A percentile compares a stretch with the other conserved stretches of the same genome.
phyloP scores from a whole-genome alignment of 2,797 vertebrate species.

The Rhincodon typus region DNA sequence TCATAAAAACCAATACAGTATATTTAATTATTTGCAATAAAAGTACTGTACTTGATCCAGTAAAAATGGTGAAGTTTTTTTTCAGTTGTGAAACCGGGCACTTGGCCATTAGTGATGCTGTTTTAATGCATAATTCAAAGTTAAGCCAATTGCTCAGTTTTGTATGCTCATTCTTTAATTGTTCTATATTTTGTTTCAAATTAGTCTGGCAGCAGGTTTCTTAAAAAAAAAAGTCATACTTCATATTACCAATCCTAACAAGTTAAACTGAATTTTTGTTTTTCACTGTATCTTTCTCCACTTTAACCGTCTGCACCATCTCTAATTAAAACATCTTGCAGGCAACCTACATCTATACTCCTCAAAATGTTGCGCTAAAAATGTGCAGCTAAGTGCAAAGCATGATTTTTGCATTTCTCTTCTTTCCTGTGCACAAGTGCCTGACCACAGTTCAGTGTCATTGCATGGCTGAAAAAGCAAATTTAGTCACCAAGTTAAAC shows the following conservation, averaged over 20 bases:
- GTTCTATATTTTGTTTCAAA: not conserved
- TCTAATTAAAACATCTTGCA: not conserved
- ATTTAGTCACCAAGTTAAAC: not conserved
- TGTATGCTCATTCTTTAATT: not conserved
- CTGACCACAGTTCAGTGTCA: not conserved
- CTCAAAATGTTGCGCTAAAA: not conserved
- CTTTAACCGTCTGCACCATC: not conserved
- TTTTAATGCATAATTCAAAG: not conserved
- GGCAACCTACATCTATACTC: not conserved
- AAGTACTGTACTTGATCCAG: not conserved
- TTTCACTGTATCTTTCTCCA: not conserved
- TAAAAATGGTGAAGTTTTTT: not conserved
- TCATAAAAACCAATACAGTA: not conserved
- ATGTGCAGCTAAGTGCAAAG: not conserved
- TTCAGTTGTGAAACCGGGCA: not conserved
- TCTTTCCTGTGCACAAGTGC: not conserved
- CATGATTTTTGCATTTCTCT: not conserved
- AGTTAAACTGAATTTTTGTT: not conserved
- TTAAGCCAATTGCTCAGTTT: not conserved
- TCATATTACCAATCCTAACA: not conserved
- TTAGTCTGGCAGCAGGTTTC: not conserved
- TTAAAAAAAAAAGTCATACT: not conserved
- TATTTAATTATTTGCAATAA: not conserved
- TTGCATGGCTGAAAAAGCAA: not conserved
- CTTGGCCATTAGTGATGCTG: not conserved